Evolutionary conservation across 2,797 vertebrate genomes (phyloP).

Genomic region (Parauchenoglanis punctatus): DNA sequence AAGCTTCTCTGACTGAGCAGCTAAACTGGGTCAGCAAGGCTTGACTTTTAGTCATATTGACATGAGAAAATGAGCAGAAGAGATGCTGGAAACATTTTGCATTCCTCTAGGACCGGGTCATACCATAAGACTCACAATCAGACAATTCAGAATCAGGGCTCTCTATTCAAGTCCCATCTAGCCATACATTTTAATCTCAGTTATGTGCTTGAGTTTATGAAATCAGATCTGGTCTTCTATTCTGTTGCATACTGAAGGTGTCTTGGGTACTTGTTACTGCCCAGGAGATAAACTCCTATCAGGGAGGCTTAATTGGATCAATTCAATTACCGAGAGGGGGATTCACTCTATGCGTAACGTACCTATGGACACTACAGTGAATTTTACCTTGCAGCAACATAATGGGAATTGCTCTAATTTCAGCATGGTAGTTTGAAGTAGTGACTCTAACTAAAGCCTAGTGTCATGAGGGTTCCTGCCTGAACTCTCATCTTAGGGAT

Average conservation of each 20-base stretch:
- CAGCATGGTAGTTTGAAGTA: neutral
- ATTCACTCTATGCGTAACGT: slow-evolving; percentile 43
- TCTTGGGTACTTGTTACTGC: slow-evolving; percentile 50
- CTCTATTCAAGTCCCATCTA: neutral
- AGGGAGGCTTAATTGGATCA: slow-evolving; percentile 55
- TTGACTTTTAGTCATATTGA: slow-evolving; percentile 43
- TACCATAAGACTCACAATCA: slow-evolving; percentile 18
- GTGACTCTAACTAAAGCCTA: neutral
- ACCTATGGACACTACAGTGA: slow-evolving; percentile 46
- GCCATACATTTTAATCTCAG: slow-evolving; percentile 24
- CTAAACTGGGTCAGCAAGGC: slow-evolving; percentile 53
- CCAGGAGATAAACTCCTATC: slow-evolving; percentile 55
- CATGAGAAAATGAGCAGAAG: slow-evolving; percentile 3
- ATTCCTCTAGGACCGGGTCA: slow-evolving; percentile 35
- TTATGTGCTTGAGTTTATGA: neutral
- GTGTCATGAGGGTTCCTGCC: neutral
- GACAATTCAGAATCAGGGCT: slow-evolving; percentile 21
- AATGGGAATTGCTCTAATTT: neutral
- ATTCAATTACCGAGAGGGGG: slow-evolving; percentile 53
- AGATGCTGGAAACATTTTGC: slow-evolving; percentile 13
- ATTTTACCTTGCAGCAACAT: slow-evolving; percentile 36
- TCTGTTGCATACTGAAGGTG: slow-evolving; percentile 31
- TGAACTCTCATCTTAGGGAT: neutral
- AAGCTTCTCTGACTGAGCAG: slow-evolving; percentile 47
- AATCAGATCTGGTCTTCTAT: slow-evolving; percentile 6